phyloP scores from a whole-genome alignment of 2,797 vertebrate species.

The Amblyraja radiata region DNA sequence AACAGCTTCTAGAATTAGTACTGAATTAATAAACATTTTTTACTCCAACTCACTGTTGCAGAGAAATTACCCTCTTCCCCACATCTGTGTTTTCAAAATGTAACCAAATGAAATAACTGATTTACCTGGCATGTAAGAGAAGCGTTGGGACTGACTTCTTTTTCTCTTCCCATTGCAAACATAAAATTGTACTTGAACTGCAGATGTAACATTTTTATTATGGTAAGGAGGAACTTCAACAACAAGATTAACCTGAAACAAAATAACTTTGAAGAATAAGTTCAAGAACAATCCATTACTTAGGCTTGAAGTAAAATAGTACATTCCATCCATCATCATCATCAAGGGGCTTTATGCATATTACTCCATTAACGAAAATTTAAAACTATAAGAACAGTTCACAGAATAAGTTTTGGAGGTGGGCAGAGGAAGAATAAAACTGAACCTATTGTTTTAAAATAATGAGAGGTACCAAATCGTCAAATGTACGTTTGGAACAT shows the following conservation, averaged over 20 bases:
- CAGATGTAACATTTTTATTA: conserved; percentile 80
- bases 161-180: conserved; percentile 98
- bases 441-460: neutral
- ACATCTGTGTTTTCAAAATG: neutral
- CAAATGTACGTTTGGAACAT: neutral
- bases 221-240: conserved; percentile 94
- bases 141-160: conserved; percentile 95
- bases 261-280: conserved; percentile 41
- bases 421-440: neutral
- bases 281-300: conserved; percentile 10
- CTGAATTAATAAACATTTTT: neutral
- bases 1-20: neutral
- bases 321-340: neutral
- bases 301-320: neutral
- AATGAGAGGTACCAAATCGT: neutral
- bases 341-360: neutral
- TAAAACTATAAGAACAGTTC: neutral
- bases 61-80: neutral
- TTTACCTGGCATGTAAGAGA: conserved; percentile 93
- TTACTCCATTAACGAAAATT: neutral
- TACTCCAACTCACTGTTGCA: neutral
- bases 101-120: conserved; percentile 1
- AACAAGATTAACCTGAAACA: conserved; percentile 75
- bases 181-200: conserved; percentile 94
- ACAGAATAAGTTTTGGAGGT: neutral